Evolutionary conservation across 2,888 invertebrate genomes (phyloP).

Genomic region (Erebia ligea): DNA sequence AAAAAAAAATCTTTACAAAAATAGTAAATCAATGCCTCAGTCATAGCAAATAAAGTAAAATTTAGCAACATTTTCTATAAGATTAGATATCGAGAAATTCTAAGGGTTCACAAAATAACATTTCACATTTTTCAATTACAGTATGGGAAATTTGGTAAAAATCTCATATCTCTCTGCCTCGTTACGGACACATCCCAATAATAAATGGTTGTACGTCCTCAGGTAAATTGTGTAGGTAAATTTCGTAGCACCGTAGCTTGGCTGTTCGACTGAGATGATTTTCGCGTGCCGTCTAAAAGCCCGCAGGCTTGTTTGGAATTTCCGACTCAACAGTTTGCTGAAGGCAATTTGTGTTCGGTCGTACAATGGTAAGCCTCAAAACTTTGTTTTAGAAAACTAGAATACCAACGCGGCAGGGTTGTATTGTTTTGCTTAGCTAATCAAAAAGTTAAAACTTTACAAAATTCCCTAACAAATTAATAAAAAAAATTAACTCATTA

Average conservation of each 20-base stretch:
- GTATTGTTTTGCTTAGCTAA: neutral
- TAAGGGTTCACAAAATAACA: too few species aligned
- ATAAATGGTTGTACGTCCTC: too few species aligned
- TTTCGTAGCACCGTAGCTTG: neutral
- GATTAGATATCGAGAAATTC: too few species aligned
- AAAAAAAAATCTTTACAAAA: too few species aligned
- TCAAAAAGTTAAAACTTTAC: neutral
- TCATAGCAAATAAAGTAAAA: too few species aligned
- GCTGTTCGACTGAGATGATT: neutral
- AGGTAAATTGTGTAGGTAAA: too few species aligned
- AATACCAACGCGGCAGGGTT: neutral
- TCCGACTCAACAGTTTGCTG: constrained; percentile 8
- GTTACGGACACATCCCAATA: too few species aligned
- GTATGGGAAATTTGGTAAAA: too few species aligned
- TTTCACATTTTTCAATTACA: too few species aligned
- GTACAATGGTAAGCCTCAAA: constrained; percentile 4
- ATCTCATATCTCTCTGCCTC: too few species aligned
- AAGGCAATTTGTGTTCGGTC: constrained; percentile 2
- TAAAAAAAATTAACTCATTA: neutral
- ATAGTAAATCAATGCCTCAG: too few species aligned
- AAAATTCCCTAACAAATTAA: neutral
- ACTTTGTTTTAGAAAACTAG: constrained; percentile 11
- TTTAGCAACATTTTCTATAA: too few species aligned
- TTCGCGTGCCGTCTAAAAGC: neutral
- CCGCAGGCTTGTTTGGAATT: constrained; percentile 17